Evolutionary conservation across 2,797 vertebrate genomes (phyloP).

Genomic region (Betta splendens): DNA sequence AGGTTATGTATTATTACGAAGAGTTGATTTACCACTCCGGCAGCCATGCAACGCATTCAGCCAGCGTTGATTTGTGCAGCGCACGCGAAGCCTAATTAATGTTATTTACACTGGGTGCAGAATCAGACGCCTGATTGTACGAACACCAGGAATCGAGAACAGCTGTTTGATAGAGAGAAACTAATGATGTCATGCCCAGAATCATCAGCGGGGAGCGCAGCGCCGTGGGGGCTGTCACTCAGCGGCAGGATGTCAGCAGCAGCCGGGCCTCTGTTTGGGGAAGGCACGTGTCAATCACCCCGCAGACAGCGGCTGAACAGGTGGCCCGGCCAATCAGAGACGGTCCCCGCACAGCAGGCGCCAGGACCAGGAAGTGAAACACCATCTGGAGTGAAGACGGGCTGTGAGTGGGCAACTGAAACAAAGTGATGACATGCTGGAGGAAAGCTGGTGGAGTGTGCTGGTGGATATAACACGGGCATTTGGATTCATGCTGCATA

Average conservation of each 20-base stretch:
- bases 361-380: conserved; percentile 77
- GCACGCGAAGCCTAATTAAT: conserved; percentile 47
- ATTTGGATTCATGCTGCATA: conserved; percentile 70
- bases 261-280: conserved; percentile 75
- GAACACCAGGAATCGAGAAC: conserved; percentile 65
- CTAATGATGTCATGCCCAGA: conserved; percentile 79
- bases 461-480: conserved; percentile 68
- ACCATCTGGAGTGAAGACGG: conserved; percentile 80
- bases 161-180: conserved; percentile 75
- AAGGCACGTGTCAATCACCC: conserved; percentile 79
- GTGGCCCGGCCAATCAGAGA: conserved; percentile 76
- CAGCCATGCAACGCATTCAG: conserved; percentile 27
- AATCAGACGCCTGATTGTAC: conserved; percentile 50
- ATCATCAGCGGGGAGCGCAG: conserved; percentile 63
- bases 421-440: conserved; percentile 69
- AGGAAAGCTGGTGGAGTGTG: conserved; percentile 65
- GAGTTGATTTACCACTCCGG: conserved; percentile 37
- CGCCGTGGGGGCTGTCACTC: conserved; percentile 71
- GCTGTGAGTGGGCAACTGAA: conserved; percentile 68
- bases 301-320: conserved; percentile 59
- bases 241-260: conserved; percentile 62
- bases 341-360: conserved; percentile 79
- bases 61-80: conserved; percentile 32
- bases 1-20: conserved; percentile 10
- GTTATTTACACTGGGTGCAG: conserved; percentile 52